Conservation (phyloP, 2,888 invertebrate species). For the Dendrolimus houi region DNA sequence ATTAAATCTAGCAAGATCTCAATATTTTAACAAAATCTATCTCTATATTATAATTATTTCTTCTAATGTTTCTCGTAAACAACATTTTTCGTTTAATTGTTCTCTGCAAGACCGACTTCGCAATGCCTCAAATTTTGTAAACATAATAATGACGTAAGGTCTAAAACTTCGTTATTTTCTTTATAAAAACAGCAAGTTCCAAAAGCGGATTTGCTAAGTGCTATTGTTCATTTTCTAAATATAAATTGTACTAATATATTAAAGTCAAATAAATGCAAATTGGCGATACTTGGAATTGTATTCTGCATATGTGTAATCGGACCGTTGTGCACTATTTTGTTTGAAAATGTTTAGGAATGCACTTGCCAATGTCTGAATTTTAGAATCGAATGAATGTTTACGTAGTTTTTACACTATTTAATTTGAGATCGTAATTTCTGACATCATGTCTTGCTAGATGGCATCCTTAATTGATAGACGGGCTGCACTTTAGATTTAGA, state of each 20-base stretch:
- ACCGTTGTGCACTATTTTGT: not conserved
- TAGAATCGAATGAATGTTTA: not conserved
- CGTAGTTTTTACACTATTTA: not conserved
- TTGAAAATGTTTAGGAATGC: constrained; percentile 2
- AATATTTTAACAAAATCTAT: no score
- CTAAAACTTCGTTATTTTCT: not conserved
- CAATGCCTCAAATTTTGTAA: not conserved
- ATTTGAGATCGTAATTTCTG: no score
- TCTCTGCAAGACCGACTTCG: no score
- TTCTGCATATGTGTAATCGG: not conserved
- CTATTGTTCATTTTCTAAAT: not conserved
- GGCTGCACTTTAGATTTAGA: not conserved
- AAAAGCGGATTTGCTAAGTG: not conserved
- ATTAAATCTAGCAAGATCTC: no score
- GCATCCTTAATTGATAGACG: not conserved
- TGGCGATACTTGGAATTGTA: not conserved
- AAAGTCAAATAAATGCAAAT: not conserved
- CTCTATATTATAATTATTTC: no score
- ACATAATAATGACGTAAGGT: not conserved
- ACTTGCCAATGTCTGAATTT: not conserved
- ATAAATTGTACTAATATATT: not conserved
- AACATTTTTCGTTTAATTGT: no score
- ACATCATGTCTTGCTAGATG: not conserved
- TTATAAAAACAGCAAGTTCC: not conserved
- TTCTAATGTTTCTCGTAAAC: no score